Evolutionary conservation across 2,113 vertebrate species (phyloP), one percentile per base, ranked within the genome.

Genomic region (Cnemophilus loriae): DNA sequence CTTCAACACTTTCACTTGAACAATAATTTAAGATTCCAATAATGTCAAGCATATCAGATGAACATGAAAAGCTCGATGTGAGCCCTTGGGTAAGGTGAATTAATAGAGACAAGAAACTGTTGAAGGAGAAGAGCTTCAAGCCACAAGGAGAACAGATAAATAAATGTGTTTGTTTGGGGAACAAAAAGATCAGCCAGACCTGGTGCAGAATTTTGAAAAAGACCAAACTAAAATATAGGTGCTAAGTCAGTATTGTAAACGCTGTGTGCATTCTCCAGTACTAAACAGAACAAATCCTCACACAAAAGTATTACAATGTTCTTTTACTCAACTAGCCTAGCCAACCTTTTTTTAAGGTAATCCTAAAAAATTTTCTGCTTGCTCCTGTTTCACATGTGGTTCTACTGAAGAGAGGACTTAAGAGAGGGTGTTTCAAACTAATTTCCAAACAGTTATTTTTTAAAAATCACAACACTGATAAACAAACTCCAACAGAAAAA

Each of bases 381-480:
- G 30, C 16, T 73, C 20, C 71, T 69, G 28, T 85, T 97, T 89
- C 71, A 53, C 20, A 46, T 61, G 23, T 70, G 67, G 55, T 67
- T 97, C 96, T 97, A 78, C 13, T 86, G 94, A 97, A 93, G 47
- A 97, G 90, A 95, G 89, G 84, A 97, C 84, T 95, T 86, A 94
- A 78, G 68, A 94, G 59, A 96, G 93, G 68, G 41, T 83, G 78
- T 88, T 89, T 86, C 24, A 65, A 77, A 74, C 11, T 74, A 70
- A 76, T 68, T 12, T 78, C 23, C 92, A 96, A 84, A 95, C 65
- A 89, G 52, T 76, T 95, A 63, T 78, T 80, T 85, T 42, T 63
- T 27, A 16, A 15, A 13, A 44, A 82, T 46, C 15, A 27, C 33
- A 73, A 53, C 24, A 86, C 76, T 28, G 46, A 84, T 78, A 88